These are phyloP conservation scores for Fragum whitleyi DNA, from an alignment of 2,888 invertebrate genomes.

Conservation along the genomic window DNA sequence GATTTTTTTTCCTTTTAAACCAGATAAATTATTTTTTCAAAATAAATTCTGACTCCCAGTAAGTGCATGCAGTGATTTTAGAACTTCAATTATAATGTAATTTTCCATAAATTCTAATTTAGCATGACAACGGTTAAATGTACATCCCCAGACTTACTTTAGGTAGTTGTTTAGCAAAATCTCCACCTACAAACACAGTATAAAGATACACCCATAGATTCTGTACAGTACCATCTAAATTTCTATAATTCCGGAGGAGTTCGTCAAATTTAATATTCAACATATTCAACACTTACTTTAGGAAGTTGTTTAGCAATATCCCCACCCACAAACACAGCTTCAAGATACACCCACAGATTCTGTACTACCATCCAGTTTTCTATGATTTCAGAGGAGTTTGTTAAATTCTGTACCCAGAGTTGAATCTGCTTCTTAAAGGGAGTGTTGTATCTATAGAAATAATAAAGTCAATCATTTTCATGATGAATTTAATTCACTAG, in stretches of 20 bases:
- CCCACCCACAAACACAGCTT: conserved; percentile 98
- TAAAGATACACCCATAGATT: conserved; percentile 96
- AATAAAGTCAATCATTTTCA: too few species aligned
- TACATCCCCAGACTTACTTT: too few species aligned
- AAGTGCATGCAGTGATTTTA: too few species aligned
- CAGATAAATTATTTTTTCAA: too few species aligned
- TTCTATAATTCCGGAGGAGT: conserved; percentile 93
- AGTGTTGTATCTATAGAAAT: conserved; percentile 92
- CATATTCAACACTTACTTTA: conserved; percentile 74
- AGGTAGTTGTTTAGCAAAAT: conserved; percentile 87
- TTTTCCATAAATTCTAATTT: too few species aligned
- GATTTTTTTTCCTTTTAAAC: too few species aligned
- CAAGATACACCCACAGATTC: conserved; percentile 99
- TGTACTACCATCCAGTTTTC: conserved; percentile 98
- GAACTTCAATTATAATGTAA: too few species aligned
- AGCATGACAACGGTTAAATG: too few species aligned
- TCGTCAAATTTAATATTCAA: conserved; percentile 82
- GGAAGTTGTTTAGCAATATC: conserved; percentile 99
- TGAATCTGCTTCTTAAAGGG: conserved; percentile 98
- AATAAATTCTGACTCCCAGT: too few species aligned
- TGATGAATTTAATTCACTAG: too few species aligned
- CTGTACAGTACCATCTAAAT: conserved; percentile 93
- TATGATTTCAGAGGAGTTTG: conserved; percentile 97
- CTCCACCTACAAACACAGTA: conserved; percentile 98
- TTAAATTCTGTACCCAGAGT: conserved; percentile 96